Evolutionary conservation across 2,113 vertebrate species (phyloP), one percentile per base, ranked within the genome.

Genomic region (Acanthochromis polyacanthus): DNA sequence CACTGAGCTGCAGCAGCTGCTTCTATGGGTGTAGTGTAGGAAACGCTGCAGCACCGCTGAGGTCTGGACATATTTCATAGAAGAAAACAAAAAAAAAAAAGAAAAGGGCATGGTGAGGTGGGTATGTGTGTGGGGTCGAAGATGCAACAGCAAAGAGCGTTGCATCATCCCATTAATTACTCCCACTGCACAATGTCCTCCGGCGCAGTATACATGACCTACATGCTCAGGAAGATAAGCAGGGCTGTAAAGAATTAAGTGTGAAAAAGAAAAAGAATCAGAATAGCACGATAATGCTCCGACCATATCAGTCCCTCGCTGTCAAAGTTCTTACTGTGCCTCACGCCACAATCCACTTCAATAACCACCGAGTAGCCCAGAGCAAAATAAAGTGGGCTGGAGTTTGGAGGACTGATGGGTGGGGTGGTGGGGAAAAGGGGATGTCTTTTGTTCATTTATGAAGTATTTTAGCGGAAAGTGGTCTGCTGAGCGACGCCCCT

Each of bases 101-200:
- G 75, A 78, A 12, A 51, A 7, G 30, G 51, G 22, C 19, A 15
- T 60, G 48, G 66, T 5, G n/a, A 32, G 36, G 32, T 28, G 46
- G 30, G 55, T 32, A 1, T 22, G 22, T 70, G 52, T 84, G 52
- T 63, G 70, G 46, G 57, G 72, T 59, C 60, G 43, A 75, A 81
- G 71, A 89, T 61, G 75, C 69, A 81, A 86, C 72, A 84, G 81
- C 86, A 80, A 77, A 63, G 74, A 81, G 59, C 88, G 67, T 88
- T 88, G 86, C 79, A 91, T 89, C 89, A 82, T 86, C 84, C 80
- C 76, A 84, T 89, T 92, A 93, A 91, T 91, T 81, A 92, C 88
- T 84, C 72, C 84, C 80, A 30, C 71, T 75, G 71, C 79, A 89
- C 76, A 78, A 63, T 68, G 68, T 78, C 83, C 81, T 87, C 72